phyloP scores from a whole-genome alignment of 2,888 invertebrate genomes.

The Eupithecia dodoneata region DNA sequence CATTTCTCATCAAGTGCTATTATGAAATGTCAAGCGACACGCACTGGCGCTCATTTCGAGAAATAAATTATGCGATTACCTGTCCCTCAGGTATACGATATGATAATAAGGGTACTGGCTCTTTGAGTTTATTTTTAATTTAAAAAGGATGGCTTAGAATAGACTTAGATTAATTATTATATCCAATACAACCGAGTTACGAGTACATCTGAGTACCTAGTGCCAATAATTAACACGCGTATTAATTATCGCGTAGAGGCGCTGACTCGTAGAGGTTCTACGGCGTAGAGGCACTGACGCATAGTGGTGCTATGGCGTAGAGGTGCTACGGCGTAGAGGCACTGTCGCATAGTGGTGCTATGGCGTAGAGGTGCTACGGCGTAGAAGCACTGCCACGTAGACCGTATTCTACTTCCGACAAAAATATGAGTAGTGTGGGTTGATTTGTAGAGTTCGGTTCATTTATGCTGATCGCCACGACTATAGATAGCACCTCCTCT shows the following conservation, averaged over 20 bases:
- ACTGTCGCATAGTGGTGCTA: no score
- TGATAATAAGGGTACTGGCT: conserved; percentile 38
- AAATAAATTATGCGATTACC: conserved; percentile 43
- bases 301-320: no score
- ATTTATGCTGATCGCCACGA: no score
- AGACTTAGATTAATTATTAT: background rate
- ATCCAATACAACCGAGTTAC: background rate
- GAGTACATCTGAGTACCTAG: background rate
- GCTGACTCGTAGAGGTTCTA: background rate
- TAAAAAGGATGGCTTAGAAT: background rate
- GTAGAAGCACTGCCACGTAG: no score
- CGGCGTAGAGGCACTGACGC: background rate
- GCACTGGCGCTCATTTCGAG: conserved; percentile 42
- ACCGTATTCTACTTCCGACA: background rate
- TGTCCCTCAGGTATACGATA: conserved; percentile 38
- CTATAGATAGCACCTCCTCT: background rate
- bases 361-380: no score
- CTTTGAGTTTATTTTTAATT: conserved; percentile 24
- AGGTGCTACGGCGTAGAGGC: no score
- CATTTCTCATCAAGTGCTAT: conserved; percentile 61
- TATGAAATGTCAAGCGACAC: conserved; percentile 52
- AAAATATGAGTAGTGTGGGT: background rate
- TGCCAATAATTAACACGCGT: background rate
- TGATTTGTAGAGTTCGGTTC: background rate
- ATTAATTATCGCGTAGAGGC: background rate